These are phyloP conservation scores for Poeciliopsis infans DNA, from an alignment of 2,797 vertebrate genomes.

Conservation along the genomic window DNA sequence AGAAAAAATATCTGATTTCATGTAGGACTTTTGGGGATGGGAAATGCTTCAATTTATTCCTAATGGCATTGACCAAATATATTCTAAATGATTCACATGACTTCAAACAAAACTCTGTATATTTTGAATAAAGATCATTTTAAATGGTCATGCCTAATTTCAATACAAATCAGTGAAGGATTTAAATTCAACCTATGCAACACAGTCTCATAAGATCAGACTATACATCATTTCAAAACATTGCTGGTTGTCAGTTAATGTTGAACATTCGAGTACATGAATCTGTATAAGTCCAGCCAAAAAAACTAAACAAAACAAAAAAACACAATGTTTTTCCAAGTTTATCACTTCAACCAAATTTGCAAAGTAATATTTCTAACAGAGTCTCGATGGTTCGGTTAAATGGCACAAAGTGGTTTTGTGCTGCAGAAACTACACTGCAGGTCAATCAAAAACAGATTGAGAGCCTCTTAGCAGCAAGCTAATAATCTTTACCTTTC, in stretches of 20 bases:
- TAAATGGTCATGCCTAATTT: not conserved
- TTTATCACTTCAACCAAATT: slow-evolving; percentile 2
- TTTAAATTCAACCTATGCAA: not conserved
- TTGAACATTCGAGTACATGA: not conserved
- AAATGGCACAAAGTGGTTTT: slow-evolving; percentile 41
- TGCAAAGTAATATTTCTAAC: slow-evolving; percentile 10
- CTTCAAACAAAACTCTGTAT: not conserved
- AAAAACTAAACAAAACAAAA: not conserved
- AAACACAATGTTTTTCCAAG: not conserved
- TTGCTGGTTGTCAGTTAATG: not conserved
- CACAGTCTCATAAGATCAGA: not conserved
- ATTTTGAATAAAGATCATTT: not conserved
- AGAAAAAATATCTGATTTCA: not conserved
- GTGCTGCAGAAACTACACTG: slow-evolving; percentile 12
- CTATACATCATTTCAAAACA: not conserved
- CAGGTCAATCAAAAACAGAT: slow-evolving; percentile 64
- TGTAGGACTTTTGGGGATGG: not conserved
- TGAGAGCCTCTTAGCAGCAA: slow-evolving; percentile 55
- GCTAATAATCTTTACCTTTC: slow-evolving; percentile 22
- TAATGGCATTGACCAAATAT: not conserved
- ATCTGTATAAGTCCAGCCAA: no score
- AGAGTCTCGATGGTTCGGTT: slow-evolving; percentile 22
- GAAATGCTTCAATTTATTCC: not conserved
- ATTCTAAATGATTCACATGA: not conserved
- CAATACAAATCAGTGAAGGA: not conserved